These are phyloP conservation scores for Hydraecia micacea DNA, from an alignment of 2,888 invertebrate genomes.

Conservation along the genomic window DNA sequence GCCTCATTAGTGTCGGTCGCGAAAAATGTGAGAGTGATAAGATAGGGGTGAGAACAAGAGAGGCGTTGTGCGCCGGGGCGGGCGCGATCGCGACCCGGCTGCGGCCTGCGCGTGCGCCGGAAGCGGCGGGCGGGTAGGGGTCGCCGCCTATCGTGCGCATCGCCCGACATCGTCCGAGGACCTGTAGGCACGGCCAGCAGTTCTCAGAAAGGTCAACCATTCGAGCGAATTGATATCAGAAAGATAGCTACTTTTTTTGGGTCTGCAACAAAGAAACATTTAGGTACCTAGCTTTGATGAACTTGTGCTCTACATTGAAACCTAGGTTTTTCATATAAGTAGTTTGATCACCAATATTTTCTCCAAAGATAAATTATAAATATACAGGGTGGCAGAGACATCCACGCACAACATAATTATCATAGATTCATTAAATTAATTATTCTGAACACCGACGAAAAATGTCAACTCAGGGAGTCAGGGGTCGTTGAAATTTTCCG, in stretches of 20 bases:
- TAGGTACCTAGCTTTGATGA: background rate
- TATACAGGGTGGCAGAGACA: background rate
- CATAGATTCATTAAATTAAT: background rate
- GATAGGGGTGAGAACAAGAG: constrained; percentile 85
- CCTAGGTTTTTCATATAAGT: background rate
- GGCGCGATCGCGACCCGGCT: constrained; percentile 62
- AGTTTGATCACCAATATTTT: background rate
- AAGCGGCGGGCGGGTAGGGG: constrained; percentile 76
- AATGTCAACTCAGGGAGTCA: background rate
- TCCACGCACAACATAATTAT: background rate
- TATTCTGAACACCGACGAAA: background rate
- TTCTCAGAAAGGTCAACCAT: constrained; percentile 60
- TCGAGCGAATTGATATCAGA: constrained; percentile 26
- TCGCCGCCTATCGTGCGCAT: constrained; percentile 73
- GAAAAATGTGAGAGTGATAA: constrained; percentile 88
- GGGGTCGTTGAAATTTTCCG: too few relatives aligned
- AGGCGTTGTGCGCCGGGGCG: constrained; percentile 75
- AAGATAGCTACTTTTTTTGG: constrained; percentile 35
- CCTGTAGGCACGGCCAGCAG: constrained; percentile 54
- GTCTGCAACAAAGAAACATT: constrained; percentile 32
- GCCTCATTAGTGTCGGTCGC: constrained; percentile 85
- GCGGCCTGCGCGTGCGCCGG: constrained; percentile 69
- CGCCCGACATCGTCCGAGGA: constrained; percentile 54
- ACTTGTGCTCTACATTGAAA: background rate
- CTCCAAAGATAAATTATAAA: background rate